Conservation (phyloP, 1,140 invertebrate genomes). For the Pseudomyrmex pallidus region DNA sequence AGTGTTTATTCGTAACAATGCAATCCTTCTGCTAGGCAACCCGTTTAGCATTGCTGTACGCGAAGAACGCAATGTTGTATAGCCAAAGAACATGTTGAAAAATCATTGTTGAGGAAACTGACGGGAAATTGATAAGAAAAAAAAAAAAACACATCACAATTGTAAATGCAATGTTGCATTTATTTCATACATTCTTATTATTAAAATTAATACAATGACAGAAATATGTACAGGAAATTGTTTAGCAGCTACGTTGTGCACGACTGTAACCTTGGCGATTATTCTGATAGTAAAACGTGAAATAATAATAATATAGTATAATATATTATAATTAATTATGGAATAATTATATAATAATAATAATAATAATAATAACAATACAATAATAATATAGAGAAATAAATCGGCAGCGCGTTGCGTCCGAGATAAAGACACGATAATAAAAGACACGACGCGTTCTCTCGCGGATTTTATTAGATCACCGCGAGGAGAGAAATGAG, state of each 20-base stretch:
- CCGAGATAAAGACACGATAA: slow-evolving; percentile 19
- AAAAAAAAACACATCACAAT: slow-evolving; percentile 16
- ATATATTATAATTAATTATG: slow-evolving; percentile 25
- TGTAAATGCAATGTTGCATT: slow-evolving; percentile 75
- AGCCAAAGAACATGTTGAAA: not conserved
- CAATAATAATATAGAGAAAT: slow-evolving; percentile 64
- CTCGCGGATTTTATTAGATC: slow-evolving; percentile 15
- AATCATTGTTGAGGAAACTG: slow-evolving; percentile 24
- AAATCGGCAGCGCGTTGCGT: slow-evolving; percentile 56
- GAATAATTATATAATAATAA: slow-evolving; percentile 49
- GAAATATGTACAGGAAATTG: slow-evolving; percentile 78
- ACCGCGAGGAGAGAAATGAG: slow-evolving; percentile 12
- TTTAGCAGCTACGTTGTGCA: slow-evolving; percentile 71
- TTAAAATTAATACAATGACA: slow-evolving; percentile 83
- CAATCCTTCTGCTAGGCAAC: slow-evolving; percentile 27
- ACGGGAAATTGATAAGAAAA: not conserved
- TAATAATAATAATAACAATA: slow-evolving; percentile 51
- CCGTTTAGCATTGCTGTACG: slow-evolving; percentile 8
- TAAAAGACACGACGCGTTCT: slow-evolving; percentile 5
- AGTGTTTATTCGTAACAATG: not conserved
- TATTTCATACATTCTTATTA: slow-evolving; percentile 77
- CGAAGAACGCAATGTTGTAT: not conserved
- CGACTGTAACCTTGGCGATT: slow-evolving; percentile 70
- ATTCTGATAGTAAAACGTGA: slow-evolving; percentile 75
- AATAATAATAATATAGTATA: slow-evolving; percentile 69